Evolutionary conservation across 2,888 invertebrate species (phyloP).

Genomic region (Eutolmus rufibarbis): DNA sequence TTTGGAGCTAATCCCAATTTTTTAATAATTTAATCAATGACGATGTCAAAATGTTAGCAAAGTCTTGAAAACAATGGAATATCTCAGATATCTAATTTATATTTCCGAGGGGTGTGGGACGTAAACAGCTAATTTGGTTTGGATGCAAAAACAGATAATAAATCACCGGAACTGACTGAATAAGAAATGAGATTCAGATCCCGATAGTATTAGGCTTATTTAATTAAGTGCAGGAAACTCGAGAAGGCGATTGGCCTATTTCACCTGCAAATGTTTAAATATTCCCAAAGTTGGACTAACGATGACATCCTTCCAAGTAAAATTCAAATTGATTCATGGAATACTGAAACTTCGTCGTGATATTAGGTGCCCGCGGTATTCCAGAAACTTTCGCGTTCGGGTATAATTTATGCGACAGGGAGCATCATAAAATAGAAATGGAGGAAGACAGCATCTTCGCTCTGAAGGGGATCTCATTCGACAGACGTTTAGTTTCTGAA

Average conservation of each 20-base stretch:
- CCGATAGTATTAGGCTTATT: constrained; percentile 14
- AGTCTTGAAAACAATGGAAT: not conserved
- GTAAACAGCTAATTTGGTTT: not conserved
- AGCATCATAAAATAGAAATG: not conserved
- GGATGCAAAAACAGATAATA: not conserved
- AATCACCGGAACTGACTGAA: not conserved
- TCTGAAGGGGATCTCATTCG: not conserved
- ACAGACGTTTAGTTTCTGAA: not conserved
- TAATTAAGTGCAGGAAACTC: not conserved
- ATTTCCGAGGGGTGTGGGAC: not conserved
- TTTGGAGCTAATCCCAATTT: not conserved
- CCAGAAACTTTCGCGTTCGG: not conserved
- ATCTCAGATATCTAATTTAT: not conserved
- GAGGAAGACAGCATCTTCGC: not conserved
- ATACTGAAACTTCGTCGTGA: constrained; percentile 4
- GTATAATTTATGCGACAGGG: not conserved
- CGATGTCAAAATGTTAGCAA: not conserved
- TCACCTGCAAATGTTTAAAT: constrained; percentile 12
- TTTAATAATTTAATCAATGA: not conserved
- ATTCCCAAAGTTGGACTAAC: not conserved
- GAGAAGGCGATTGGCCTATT: not conserved
- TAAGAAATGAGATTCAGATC: constrained; percentile 10
- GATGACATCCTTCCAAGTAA: not conserved
- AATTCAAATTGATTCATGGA: not conserved
- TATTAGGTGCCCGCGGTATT: not conserved